Evolutionary conservation across 2,113 vertebrate genomes (phyloP), one percentile per base, ranked within the genome.

Genomic region (Butorides virescens): DNA sequence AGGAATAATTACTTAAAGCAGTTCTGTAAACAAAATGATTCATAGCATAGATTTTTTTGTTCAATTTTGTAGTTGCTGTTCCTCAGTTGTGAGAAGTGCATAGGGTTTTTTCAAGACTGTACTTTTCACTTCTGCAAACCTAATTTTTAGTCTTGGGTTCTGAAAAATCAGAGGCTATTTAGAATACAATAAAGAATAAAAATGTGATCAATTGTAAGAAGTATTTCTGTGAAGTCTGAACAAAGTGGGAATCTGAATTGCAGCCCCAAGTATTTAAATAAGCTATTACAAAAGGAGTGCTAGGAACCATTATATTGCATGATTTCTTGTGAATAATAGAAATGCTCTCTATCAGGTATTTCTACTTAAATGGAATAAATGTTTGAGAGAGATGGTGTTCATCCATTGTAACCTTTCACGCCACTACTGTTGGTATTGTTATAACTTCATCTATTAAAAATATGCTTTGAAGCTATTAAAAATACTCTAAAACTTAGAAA

Each of bases 311-410:
- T 98, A 97, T 97, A 97, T 96, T 97, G 90, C 94, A 95, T 95
- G 97, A 98, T 98, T 98, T 98, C 97, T 95, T 92, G 96, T 94
- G 97, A 98, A 97, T 97, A 98, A 97, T 95, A 97, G 94, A 98
- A 98, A 97, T 92, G 94, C 93, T 97, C 93, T 98, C 96, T 97
- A 97, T 97, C 96, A 96, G 91, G 93, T 97, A 97, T 98, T 98
- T 98, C 98, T 98, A 95, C 98, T 97, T 98, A 98, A 98, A 93
- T 98, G 97, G 94, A 97, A 97, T 97, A 97, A 96, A 97, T 97
- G 97, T 98, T 98, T 97, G 83, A 97, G 95, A 97, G 89, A 95
- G 90, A 92, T 92, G 94, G 89, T 98, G 96, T 96, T 98, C 96
- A 97, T 96, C 91, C 97, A 94, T 83, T 93, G 95, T 92, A 98